phyloP scores from a whole-genome alignment of 2,113 vertebrate genomes.

The Lynx canadensis region DNA sequence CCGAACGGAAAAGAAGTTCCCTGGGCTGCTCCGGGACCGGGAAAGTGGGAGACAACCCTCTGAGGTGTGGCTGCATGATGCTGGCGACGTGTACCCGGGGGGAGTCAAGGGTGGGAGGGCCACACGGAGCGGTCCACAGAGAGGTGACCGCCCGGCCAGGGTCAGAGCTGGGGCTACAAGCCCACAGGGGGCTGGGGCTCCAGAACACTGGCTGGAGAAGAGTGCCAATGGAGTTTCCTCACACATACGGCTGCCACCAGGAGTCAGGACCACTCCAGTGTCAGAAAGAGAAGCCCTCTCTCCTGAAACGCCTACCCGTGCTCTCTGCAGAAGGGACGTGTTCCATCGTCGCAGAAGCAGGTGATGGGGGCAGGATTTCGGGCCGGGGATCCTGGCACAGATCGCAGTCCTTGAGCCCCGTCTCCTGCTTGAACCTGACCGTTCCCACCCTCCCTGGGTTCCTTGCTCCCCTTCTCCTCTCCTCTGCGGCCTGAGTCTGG shows the following conservation, averaged over 20 bases:
- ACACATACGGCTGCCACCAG: rapidly evolving
- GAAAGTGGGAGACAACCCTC: background rate
- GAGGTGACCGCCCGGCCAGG: background rate
- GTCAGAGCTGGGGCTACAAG: background rate
- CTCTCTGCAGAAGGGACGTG: background rate
- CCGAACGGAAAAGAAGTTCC: background rate
- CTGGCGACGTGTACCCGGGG: background rate
- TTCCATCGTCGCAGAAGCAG: background rate
- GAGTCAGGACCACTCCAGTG: background rate
- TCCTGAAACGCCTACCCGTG: rapidly evolving
- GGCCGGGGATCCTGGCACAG: too few relatives aligned
- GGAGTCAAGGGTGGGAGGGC: background rate
- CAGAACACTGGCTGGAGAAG: background rate
- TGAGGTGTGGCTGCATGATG: background rate
- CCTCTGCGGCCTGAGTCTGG: background rate
- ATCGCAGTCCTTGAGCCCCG: background rate
- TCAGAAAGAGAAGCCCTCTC: background rate
- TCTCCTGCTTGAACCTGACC: background rate
- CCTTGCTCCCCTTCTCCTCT: background rate
- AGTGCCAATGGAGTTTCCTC: background rate
- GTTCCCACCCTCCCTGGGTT: background rate
- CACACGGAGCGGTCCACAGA: rapidly evolving
- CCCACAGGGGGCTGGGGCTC: too few relatives aligned
- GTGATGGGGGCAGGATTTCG: background rate
- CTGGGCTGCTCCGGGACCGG: background rate